Evolutionary conservation across 1,140 invertebrate species (phyloP).

Genomic region (Coenobita brevimanus): DNA sequence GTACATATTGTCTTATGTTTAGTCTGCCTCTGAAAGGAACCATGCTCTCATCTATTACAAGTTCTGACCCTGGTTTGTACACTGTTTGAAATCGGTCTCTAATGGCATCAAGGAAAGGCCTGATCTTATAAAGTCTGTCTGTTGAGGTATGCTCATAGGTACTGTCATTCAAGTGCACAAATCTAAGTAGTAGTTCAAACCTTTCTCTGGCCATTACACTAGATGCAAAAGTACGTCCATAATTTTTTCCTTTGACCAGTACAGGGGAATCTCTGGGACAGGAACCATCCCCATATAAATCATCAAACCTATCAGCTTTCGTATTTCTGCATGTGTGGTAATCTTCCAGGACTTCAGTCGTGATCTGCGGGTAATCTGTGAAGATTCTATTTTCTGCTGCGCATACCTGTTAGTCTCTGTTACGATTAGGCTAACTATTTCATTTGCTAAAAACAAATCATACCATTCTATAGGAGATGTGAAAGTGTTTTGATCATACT

Average conservation of each 20-base stretch:
- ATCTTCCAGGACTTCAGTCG: slow-evolving; percentile 20
- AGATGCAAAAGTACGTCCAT: slow-evolving; percentile 29
- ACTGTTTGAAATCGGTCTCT: not conserved
- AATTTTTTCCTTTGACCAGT: slow-evolving; percentile 40
- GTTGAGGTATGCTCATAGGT: not conserved
- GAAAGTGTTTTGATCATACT: too few species aligned
- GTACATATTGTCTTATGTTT: too few species aligned
- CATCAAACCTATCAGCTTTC: slow-evolving; percentile 1
- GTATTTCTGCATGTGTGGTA: slow-evolving; percentile 20
- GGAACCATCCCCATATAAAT: slow-evolving; percentile 44
- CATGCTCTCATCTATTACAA: too few species aligned
- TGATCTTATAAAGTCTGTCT: slow-evolving; percentile 46
- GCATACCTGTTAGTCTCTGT: slow-evolving; percentile 44
- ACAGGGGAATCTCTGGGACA: slow-evolving; percentile 16
- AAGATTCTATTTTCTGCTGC: slow-evolving; percentile 27
- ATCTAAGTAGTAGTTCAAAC: slow-evolving; percentile 29
- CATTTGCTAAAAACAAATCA: slow-evolving; percentile 33
- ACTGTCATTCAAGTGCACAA: slow-evolving; percentile 43
- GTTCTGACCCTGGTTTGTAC: slow-evolving; percentile 23
- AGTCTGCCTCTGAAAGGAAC: too few species aligned
- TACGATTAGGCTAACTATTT: slow-evolving; percentile 37
- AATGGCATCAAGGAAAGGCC: slow-evolving; percentile 4
- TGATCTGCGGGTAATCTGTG: slow-evolving; percentile 34
- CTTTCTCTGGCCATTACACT: slow-evolving; percentile 33
- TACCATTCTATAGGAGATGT: slow-evolving; percentile 44